Evolutionary conservation across 2,888 invertebrate genomes (phyloP).

Genomic region (Orgyia antiqua): DNA sequence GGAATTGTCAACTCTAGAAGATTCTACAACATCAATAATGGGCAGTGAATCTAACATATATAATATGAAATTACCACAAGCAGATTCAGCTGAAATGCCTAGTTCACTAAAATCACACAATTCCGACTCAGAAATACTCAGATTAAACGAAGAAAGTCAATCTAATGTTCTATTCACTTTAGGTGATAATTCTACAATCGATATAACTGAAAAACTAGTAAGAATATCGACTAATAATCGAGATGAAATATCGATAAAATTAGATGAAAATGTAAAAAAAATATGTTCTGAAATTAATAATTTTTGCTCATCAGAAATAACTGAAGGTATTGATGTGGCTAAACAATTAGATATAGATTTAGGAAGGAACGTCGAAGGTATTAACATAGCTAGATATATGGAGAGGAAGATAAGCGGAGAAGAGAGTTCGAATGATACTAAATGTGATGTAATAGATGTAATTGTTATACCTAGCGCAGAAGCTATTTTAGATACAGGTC

Average conservation of each 20-base stretch:
- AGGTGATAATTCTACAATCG: constrained; percentile 39
- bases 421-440: constrained; percentile 29
- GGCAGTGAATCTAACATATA: constrained; percentile 72
- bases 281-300: constrained; percentile 61
- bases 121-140: constrained; percentile 62
- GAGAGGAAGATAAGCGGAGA: constrained; percentile 29
- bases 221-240: constrained; percentile 60
- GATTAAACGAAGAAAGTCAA: constrained; percentile 25
- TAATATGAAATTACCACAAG: constrained; percentile 48
- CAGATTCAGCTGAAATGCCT: constrained; percentile 22
- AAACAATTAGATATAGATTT: constrained; percentile 31
- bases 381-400: constrained; percentile 29
- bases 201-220: constrained; percentile 43
- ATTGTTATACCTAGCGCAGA: constrained; percentile 66
- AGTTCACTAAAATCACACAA: constrained; percentile 42
- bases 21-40: constrained; percentile 66
- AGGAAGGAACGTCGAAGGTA: constrained; percentile 10
- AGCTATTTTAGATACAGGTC: constrained; percentile 58
- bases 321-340: constrained; percentile 43
- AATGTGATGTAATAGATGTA: constrained; percentile 49
- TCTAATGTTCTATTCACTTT: constrained; percentile 56
- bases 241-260: constrained; percentile 37
- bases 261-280: constrained; percentile 50
- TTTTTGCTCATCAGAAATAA: constrained; percentile 40
- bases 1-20: constrained; percentile 53